These are phyloP conservation scores for Bradypodion pumilum DNA, from an alignment of 2,797 vertebrate genomes.

Conservation along the genomic window DNA sequence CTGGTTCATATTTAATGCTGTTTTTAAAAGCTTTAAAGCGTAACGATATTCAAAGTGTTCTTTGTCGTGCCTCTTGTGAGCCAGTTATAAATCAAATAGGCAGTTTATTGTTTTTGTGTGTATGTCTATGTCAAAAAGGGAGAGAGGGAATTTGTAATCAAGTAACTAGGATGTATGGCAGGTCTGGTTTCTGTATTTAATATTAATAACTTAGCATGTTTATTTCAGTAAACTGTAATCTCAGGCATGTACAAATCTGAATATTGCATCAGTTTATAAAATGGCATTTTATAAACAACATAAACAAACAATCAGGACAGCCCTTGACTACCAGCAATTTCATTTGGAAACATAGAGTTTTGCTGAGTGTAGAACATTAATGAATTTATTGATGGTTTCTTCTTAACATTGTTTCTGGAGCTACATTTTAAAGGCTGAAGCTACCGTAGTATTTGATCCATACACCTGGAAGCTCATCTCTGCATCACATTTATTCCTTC, in stretches of 20 bases:
- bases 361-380: background rate
- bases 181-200: slow-evolving; percentile 40
- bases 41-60: slow-evolving; percentile 63
- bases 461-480: background rate
- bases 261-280: slow-evolving; percentile 40
- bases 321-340: slow-evolving; percentile 34
- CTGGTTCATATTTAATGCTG: slow-evolving; percentile 76
- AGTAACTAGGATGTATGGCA: slow-evolving; percentile 60
- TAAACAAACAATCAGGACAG: slow-evolving; percentile 36
- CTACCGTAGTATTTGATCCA: background rate
- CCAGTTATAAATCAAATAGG: slow-evolving; percentile 51
- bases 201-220: slow-evolving; percentile 49
- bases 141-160: slow-evolving; percentile 30
- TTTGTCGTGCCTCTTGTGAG: slow-evolving; percentile 44
- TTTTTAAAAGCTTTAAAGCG: slow-evolving; percentile 70
- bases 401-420: background rate
- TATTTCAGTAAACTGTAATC: slow-evolving; percentile 54
- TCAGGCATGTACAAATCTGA: slow-evolving; percentile 54
- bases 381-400: background rate
- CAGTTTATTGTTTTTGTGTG: slow-evolving; percentile 34
- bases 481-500: background rate
- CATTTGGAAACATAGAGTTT: slow-evolving; percentile 30
- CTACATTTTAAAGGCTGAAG: background rate
- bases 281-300: slow-evolving; percentile 26
- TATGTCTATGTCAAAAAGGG: slow-evolving; percentile 35